Evolutionary conservation across 2,113 vertebrate species (phyloP), one percentile per base, ranked within the genome.

Genomic region (Typhlomys cinereus): DNA sequence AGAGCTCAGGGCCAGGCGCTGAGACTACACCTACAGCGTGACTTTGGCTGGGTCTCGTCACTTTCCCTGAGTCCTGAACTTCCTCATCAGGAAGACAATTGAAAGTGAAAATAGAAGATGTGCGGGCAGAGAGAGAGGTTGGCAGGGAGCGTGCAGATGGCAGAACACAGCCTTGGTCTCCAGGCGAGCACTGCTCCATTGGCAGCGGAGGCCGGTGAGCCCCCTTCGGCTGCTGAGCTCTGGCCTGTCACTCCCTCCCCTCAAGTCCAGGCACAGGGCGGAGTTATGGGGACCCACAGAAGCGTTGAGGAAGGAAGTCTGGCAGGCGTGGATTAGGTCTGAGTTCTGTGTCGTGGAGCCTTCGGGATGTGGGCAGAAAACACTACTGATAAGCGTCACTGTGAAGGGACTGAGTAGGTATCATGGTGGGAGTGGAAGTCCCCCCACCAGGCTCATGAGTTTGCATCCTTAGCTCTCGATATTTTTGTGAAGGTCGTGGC

Each of bases 1-100:
- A 7, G 69, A 13, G 18, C n/a, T 18, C 14, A 0, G 23, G n/a
- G 8, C 21, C 7, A 12, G 23, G 0, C 1, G 44, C 41, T 61
- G 64, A 27, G 69, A 34, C 52, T 7, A 57, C 11, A 0, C 21
- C 10, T 6, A 44, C 39, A 11, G 31, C 18, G 31, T 20, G 70
- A 25, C 12, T 12, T 79, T 34, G 46, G 13, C 57, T 52, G 8
- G 13, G 14, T 57, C 34, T 13, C 69, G 39, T 66, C 17, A 13
- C 31, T 84, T 70, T 41, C 27, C 25, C 41, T 34, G 57, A 57
- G 29, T n/a, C 20, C 54, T 52, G 14, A 41, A 15, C 36, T 52
- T 86, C 44, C 67, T 75, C 20, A 36, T 18, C 12, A 39, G 46
- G 78, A 10, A 84, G 36, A 74, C 34, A 31, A 25, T 18, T 25